Evolutionary conservation across 1,140 invertebrate species (phyloP).

Genomic region (Batillaria attramentaria): DNA sequence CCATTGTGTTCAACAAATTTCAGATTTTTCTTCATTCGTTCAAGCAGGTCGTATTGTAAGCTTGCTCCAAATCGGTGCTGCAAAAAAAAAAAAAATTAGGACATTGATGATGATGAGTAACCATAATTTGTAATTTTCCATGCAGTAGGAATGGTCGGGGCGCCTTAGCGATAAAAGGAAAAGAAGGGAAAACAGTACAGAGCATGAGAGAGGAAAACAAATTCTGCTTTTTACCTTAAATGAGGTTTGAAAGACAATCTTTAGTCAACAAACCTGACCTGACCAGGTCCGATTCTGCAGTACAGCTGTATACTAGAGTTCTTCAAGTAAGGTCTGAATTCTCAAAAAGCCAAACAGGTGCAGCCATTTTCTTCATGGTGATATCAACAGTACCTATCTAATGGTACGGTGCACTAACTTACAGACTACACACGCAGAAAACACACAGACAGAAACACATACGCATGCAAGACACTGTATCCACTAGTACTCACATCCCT

Average conservation of each 20-base stretch:
- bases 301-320: too few species aligned
- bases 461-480: neutral
- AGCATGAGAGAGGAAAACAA: neutral
- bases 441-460: neutral
- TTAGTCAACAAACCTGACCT: too few species aligned
- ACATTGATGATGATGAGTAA: constrained; percentile 22
- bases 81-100: constrained; percentile 51
- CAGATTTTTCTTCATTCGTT: constrained; percentile 71
- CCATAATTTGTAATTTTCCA: neutral
- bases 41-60: constrained; percentile 71
- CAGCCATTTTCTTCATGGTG: too few species aligned
- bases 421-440: too few species aligned
- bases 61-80: constrained; percentile 74
- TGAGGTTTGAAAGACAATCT: too few species aligned
- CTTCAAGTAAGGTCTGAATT: too few species aligned
- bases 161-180: neutral
- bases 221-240: neutral
- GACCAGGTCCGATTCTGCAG: too few species aligned
- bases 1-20: constrained; percentile 65
- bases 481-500: constrained; percentile 73
- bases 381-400: too few species aligned
- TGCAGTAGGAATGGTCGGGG: neutral
- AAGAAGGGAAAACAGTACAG: neutral
- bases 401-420: too few species aligned
- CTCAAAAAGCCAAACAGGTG: too few species aligned